Conservation (phyloP, 2,797 vertebrate genomes). For the Nannoperca obscura region DNA sequence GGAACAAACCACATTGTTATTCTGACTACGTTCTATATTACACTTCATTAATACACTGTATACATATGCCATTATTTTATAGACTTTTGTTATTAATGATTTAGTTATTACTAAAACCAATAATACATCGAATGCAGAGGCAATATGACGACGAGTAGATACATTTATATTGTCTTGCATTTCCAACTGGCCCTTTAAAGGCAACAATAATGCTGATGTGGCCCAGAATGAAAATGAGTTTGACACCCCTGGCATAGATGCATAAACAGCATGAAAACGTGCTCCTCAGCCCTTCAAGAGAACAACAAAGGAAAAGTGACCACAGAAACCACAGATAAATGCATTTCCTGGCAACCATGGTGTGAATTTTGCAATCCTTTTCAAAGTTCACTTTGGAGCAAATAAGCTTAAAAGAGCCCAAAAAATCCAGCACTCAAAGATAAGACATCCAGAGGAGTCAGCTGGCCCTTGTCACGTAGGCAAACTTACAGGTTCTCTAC, state of each 20-base stretch:
- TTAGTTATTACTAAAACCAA: too few species aligned
- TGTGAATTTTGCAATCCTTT: slow-evolving; percentile 64
- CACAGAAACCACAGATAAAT: slow-evolving; percentile 2
- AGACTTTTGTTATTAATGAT: too few species aligned
- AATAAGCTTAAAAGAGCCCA: slow-evolving; percentile 60
- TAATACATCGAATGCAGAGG: too few species aligned
- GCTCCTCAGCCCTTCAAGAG: neutral
- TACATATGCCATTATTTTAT: too few species aligned
- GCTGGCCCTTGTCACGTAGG: slow-evolving; percentile 68
- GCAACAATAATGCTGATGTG: too few species aligned
- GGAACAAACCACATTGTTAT: too few species aligned
- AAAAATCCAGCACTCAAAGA: slow-evolving; percentile 60
- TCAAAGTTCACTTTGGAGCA: slow-evolving; percentile 75
- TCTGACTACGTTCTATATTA: too few species aligned
- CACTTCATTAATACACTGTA: too few species aligned
- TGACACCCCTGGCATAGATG: neutral
- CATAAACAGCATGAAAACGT: neutral
- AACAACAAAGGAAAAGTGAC: neutral
- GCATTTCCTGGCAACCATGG: slow-evolving; percentile 22
- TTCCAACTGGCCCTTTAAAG: too few species aligned
- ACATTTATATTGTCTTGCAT: too few species aligned
- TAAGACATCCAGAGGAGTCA: slow-evolving; percentile 60
- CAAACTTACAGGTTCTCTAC: slow-evolving; percentile 61
- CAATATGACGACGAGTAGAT: too few species aligned
- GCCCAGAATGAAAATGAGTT: too few species aligned